phyloP scores from a whole-genome alignment of 2,888 invertebrate genomes.

The Drosophila barbarae region DNA sequence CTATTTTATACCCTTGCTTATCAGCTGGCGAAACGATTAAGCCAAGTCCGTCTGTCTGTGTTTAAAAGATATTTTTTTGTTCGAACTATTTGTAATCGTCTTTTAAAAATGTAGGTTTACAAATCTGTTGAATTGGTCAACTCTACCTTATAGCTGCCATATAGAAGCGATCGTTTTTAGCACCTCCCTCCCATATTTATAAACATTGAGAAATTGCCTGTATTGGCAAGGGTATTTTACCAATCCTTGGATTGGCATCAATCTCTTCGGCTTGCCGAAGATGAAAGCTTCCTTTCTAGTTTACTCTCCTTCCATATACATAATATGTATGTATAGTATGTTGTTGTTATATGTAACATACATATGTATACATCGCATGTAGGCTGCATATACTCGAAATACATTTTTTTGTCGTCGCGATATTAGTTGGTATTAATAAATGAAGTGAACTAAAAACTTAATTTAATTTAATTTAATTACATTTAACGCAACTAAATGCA shows the following conservation, averaged over 20 bases:
- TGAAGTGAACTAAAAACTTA: slow-evolving; percentile 4
- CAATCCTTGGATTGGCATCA: too few relatives aligned
- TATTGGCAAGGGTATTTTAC: neutral
- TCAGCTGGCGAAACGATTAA: slow-evolving; percentile 6
- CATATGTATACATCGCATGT: slow-evolving; percentile 11
- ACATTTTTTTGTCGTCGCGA: slow-evolving; percentile 30
- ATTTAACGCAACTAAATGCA: slow-evolving; percentile 32
- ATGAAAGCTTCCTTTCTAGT: slow-evolving; percentile 8
- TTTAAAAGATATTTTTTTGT: neutral
- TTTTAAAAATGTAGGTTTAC: neutral
- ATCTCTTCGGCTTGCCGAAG: neutral
- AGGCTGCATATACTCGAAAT: slow-evolving; percentile 20
- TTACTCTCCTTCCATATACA: slow-evolving; percentile 19
- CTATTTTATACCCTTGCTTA: neutral
- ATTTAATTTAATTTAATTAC: slow-evolving; percentile 26
- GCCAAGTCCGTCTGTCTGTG: neutral
- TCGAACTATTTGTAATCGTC: neutral
- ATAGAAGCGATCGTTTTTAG: neutral
- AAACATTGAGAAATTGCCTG: too few relatives aligned
- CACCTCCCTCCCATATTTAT: neutral
- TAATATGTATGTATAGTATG: slow-evolving; percentile 1
- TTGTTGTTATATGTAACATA: slow-evolving; percentile 9
- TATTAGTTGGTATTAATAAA: slow-evolving; percentile 29
- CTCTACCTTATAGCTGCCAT: slow-evolving; percentile 2
- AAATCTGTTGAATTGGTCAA: neutral